Conservation (phyloP, 2,113 vertebrate genomes). For the human (Homo sapiens) region GRCh38 chr4:31167501-31168000, state of each 20-base stretch:
- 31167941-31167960: neutral
- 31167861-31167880: neutral
- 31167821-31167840: neutral
- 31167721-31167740: neutral
- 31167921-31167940: neutral
- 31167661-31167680: no score
- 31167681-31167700: no score
- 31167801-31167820: neutral
- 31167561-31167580: no score
- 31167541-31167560: no score
- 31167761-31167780: neutral
- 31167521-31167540: no score
- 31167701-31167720: no score
- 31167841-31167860: neutral
- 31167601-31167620: neutral
- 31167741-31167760: neutral
- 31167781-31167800: neutral
- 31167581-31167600: no score
- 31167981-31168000: neutral
- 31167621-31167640: neutral
- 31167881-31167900: no score
- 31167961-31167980: neutral
- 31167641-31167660: neutral
- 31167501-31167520: no score
- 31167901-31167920: neutral